Evolutionary conservation across 2,888 invertebrate genomes (phyloP).

Genomic region (Lithosia quadra): DNA sequence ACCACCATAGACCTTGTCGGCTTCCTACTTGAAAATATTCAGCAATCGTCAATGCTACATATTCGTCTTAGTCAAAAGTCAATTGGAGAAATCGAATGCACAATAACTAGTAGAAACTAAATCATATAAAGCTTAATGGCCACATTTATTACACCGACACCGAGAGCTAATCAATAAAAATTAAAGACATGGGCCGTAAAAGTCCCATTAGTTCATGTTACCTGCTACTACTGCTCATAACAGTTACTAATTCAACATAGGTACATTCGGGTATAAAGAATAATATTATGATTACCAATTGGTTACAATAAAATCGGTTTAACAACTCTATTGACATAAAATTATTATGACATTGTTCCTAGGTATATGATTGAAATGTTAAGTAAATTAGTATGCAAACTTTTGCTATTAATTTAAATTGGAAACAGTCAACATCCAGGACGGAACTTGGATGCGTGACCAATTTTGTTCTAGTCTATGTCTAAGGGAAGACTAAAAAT

Average conservation of each 20-base stretch:
- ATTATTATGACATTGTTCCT: slow-evolving; percentile 2
- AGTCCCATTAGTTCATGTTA: background rate
- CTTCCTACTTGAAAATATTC: background rate
- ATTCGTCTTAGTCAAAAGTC: slow-evolving; percentile 1
- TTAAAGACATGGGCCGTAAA: background rate
- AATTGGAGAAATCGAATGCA: background rate
- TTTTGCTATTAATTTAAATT: background rate
- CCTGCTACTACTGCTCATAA: background rate
- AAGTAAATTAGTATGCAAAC: background rate
- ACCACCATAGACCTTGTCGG: background rate
- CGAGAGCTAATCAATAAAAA: background rate
- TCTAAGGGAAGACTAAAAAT: no score
- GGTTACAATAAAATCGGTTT: background rate
- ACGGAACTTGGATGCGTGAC: background rate
- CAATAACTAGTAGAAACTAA: background rate
- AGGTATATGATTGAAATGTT: no score
- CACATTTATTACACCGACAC: background rate
- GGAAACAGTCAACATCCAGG: background rate
- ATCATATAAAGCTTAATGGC: background rate
- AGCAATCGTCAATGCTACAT: background rate
- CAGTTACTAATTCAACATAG: background rate
- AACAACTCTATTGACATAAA: background rate
- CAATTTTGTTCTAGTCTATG: background rate
- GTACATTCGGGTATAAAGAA: background rate
- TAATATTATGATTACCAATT: background rate